These are phyloP conservation scores for Agrilus biguttatus DNA, from an alignment of 2,888 invertebrate genomes.

Conservation along the genomic window DNA sequence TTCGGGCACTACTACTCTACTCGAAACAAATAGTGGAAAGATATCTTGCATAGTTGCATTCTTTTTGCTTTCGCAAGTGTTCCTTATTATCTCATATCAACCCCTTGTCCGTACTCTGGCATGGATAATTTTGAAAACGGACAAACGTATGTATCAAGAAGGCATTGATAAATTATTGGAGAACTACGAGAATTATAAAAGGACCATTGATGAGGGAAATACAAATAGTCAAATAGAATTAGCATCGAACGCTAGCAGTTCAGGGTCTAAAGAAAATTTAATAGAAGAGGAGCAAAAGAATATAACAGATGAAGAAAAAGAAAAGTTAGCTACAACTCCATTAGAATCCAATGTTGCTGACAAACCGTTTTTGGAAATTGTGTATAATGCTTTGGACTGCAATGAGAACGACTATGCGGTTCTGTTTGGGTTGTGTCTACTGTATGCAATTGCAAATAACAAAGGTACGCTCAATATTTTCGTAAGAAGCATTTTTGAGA, in stretches of 20 bases:
- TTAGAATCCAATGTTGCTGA: constrained; percentile 34
- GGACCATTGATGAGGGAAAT: constrained; percentile 7
- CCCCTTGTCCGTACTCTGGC: constrained; percentile 84
- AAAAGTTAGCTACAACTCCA: constrained; percentile 27
- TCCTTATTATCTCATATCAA: constrained; percentile 81
- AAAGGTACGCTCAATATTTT: constrained; percentile 50
- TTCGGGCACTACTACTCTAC: constrained; percentile 14
- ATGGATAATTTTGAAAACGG: constrained; percentile 78
- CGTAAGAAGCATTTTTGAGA: too few relatives aligned
- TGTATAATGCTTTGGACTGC: constrained; percentile 76
- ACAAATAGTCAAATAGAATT: constrained; percentile 11
- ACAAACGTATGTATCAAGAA: constrained; percentile 32
- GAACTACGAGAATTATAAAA: constrained; percentile 21
- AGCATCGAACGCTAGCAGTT: constrained; percentile 17
- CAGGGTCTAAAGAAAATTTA: constrained; percentile 21
- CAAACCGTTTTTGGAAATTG: constrained; percentile 78
- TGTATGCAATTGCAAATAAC: constrained; percentile 89
- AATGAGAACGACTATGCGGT: constrained; percentile 89
- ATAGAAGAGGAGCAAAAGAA: constrained; percentile 47
- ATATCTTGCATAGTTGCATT: constrained; percentile 84
- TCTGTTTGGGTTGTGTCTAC: constrained; percentile 76
- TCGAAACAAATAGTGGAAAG: constrained; percentile 31
- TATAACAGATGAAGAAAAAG: constrained; percentile 90
- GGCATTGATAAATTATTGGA: constrained; percentile 27
- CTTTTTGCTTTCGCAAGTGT: constrained; percentile 87